Evolutionary conservation across 2,113 vertebrate genomes (phyloP).

Genomic region (Pelecanoides urinatrix): DNA sequence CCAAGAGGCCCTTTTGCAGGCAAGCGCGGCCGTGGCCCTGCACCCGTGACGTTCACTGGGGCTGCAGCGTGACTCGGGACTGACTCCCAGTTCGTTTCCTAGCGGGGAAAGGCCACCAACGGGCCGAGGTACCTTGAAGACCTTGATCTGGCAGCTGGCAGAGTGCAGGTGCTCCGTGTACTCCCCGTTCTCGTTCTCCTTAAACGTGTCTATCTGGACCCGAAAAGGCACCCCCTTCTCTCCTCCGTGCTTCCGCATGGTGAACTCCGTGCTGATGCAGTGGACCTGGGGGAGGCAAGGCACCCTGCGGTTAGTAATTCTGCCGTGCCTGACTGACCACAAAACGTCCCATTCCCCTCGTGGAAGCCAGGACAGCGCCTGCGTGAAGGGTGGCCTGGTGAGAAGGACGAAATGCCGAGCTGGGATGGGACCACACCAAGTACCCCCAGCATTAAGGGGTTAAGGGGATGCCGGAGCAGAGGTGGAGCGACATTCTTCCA

Average conservation of each 20-base stretch:
- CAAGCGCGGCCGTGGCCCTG: not conserved
- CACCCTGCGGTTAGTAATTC: rapidly evolving
- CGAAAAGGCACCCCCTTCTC: slow-evolving; percentile 98
- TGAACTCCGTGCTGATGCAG: slow-evolving; percentile 99
- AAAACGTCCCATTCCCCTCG: rapidly evolving
- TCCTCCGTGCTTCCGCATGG: slow-evolving; percentile 95
- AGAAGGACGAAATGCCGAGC: too few species aligned
- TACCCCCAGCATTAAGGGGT: not conserved
- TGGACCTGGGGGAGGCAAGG: slow-evolving; percentile 79
- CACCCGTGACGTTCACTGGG: rapidly evolving
- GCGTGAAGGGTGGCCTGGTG: rapidly evolving
- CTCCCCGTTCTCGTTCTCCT: slow-evolving; percentile 89
- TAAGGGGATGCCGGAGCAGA: not conserved
- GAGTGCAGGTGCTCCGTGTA: slow-evolving; percentile 97
- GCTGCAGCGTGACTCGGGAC: rapidly evolving
- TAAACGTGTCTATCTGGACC: slow-evolving; percentile 96
- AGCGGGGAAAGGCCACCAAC: rapidly evolving
- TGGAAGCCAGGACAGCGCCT: rapidly evolving
- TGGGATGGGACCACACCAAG: rapidly evolving
- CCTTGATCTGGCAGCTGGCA: slow-evolving; percentile 98
- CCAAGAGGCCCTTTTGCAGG: not conserved
- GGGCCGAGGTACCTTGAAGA: slow-evolving; percentile 87
- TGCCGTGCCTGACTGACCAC: rapidly evolving
- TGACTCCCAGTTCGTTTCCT: rapidly evolving
- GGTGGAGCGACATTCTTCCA: not conserved